Evolutionary conservation across 2,797 vertebrate species (phyloP).

Genomic region (Merluccius polli): DNA sequence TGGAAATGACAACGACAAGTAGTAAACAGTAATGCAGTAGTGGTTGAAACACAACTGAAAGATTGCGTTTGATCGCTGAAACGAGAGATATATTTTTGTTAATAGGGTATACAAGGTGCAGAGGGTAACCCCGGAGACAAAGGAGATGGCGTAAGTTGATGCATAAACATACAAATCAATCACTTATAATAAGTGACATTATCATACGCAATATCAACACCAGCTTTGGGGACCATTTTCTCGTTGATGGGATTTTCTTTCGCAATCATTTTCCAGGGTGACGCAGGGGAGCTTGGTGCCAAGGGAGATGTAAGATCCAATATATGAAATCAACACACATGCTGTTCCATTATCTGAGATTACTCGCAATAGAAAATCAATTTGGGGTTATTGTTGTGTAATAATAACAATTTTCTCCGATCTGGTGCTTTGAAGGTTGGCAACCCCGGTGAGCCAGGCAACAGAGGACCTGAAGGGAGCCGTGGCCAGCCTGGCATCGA

Average conservation of each 20-base stretch:
- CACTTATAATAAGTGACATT: neutral
- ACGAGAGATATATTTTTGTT: constrained; percentile 13
- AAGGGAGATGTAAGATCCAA: constrained; percentile 90
- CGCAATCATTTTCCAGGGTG: constrained; percentile 73
- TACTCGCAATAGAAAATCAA: neutral
- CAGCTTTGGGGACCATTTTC: neutral
- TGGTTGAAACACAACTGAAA: neutral
- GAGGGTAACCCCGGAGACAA: constrained; percentile 90
- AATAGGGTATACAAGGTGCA: constrained; percentile 85
- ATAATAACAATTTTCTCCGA: constrained; percentile 7
- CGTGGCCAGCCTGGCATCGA: constrained; percentile 89
- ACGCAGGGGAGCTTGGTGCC: constrained; percentile 81
- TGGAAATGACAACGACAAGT: constrained; percentile 24
- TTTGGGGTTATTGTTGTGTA: neutral
- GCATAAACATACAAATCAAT: neutral
- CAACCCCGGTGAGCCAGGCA: constrained; percentile 84
- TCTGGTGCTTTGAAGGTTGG: constrained; percentile 71
- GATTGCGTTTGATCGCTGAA: neutral
- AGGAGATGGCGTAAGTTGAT: constrained; percentile 84
- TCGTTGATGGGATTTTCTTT: neutral
- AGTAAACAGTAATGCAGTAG: neutral
- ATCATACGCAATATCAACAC: neutral
- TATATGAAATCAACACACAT: neutral
- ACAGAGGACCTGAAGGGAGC: constrained; percentile 84
- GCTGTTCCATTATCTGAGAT: neutral